Evolutionary conservation across 2,888 invertebrate species (phyloP).

Genomic region (Noctuana brunneofusca): DNA sequence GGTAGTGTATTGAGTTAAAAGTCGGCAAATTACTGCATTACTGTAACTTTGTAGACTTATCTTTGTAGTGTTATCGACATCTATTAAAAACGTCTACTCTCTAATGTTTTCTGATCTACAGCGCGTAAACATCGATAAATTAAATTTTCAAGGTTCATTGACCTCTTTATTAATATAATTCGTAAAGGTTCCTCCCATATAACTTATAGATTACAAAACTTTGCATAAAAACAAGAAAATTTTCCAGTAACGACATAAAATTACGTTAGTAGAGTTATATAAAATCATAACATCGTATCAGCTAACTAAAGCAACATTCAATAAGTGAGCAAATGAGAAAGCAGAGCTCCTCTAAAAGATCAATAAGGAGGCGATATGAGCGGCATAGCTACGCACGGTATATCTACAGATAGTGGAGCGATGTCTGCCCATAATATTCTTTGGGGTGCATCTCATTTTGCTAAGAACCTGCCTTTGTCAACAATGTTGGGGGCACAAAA

Average conservation of each 20-base stretch:
- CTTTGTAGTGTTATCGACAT: too few relatives aligned
- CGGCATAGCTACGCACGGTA: constrained; percentile 40
- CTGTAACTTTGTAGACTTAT: too few relatives aligned
- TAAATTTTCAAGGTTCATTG: neutral
- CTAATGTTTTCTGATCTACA: neutral
- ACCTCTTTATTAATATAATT: neutral
- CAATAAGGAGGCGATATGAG: constrained; percentile 47
- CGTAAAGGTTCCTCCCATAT: too few relatives aligned
- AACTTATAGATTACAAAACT: too few relatives aligned
- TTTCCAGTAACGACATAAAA: too few relatives aligned
- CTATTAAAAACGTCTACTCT: too few relatives aligned
- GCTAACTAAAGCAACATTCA: constrained; percentile 14
- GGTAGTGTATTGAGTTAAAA: too few relatives aligned
- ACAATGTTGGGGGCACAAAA: constrained; percentile 77
- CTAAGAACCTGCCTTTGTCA: constrained; percentile 83
- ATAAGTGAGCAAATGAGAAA: constrained; percentile 31
- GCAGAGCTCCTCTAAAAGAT: constrained; percentile 42
- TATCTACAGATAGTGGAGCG: constrained; percentile 60
- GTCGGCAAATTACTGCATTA: too few relatives aligned
- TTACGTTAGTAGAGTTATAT: neutral
- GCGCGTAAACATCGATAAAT: neutral
- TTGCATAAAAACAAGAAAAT: too few relatives aligned
- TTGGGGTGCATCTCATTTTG: constrained; percentile 83
- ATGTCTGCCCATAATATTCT: constrained; percentile 83
- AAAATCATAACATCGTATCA: neutral